These are phyloP conservation scores for Rhinopomastus cyanomelas DNA, from an alignment of 2,113 vertebrate species.

Conservation along the genomic window DNA sequence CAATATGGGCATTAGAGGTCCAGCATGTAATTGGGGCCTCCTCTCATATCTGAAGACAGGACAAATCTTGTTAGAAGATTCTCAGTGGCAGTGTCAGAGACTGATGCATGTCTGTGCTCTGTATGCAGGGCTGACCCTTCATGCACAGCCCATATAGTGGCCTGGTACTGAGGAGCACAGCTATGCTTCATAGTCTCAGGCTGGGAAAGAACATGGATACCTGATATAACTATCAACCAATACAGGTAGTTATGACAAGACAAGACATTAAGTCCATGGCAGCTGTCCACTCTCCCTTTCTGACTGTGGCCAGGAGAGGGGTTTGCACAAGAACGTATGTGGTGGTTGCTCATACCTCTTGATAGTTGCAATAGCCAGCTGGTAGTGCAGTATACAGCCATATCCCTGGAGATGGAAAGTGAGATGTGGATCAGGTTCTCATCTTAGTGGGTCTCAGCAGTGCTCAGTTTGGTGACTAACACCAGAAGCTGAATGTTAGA, in stretches of 20 bases:
- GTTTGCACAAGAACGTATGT: rapidly evolving
- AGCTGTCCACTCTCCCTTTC: background rate
- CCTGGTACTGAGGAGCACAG: background rate
- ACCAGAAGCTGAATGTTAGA: background rate
- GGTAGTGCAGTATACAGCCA: background rate
- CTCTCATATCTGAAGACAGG: background rate
- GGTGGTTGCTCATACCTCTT: background rate
- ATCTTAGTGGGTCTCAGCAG: background rate
- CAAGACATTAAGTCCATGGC: background rate
- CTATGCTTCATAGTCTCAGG: background rate
- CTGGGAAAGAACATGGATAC: background rate
- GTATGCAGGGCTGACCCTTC: background rate
- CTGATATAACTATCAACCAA: background rate
- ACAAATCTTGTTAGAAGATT: background rate
- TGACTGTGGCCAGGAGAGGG: background rate
- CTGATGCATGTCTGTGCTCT: background rate
- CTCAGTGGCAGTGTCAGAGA: background rate
- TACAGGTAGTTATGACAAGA: background rate
- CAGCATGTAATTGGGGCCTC: background rate
- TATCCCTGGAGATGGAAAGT: background rate
- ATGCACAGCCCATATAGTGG: background rate
- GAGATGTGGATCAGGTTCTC: background rate
- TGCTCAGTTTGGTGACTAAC: background rate
- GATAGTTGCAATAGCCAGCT: background rate
- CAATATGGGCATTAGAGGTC: background rate